phyloP scores from a whole-genome alignment of 2,113 vertebrate species.

The Colistium nudipinnis region DNA sequence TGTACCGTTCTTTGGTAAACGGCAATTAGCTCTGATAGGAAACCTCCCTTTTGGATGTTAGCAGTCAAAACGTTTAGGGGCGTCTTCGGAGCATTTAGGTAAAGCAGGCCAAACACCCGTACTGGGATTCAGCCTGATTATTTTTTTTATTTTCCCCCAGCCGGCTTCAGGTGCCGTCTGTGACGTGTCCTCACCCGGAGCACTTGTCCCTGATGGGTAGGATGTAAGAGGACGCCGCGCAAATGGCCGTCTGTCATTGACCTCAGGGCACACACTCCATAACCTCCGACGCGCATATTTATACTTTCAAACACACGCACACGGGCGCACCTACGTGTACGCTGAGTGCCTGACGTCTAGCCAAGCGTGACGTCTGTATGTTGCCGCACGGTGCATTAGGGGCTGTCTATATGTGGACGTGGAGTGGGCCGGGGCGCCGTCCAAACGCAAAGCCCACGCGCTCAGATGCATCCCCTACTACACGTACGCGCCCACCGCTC shows the following conservation, averaged over 20 bases:
- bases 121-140: not conserved
- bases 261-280: slow-evolving; percentile 52
- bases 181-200: slow-evolving; percentile 17
- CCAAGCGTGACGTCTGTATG: slow-evolving; percentile 42
- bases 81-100: not conserved
- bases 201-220: slow-evolving; percentile 63
- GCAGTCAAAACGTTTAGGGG: not conserved
- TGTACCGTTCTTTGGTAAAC: slow-evolving; percentile 48
- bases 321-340: slow-evolving; percentile 3
- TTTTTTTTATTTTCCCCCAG: slow-evolving; percentile 3
- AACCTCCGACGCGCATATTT: slow-evolving; percentile 48
- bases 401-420: slow-evolving; percentile 28
- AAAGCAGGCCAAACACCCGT: slow-evolving; percentile 14
- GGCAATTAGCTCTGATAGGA: slow-evolving; percentile 22
- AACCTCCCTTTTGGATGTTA: slow-evolving; percentile 6
- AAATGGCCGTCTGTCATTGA: slow-evolving; percentile 63
- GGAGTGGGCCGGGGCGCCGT: slow-evolving; percentile 14
- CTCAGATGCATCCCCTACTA: slow-evolving; percentile 34
- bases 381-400: slow-evolving; percentile 39
- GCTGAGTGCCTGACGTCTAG: slow-evolving; percentile 44
- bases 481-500: not conserved
- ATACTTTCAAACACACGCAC: slow-evolving; percentile 26
- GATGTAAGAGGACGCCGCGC: slow-evolving; percentile 60
- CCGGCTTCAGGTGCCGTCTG: not conserved
- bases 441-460: slow-evolving; percentile 7